These are phyloP conservation scores for Polypterus senegalus DNA, from an alignment of 2,113 vertebrate genomes.

Conservation along the genomic window DNA sequence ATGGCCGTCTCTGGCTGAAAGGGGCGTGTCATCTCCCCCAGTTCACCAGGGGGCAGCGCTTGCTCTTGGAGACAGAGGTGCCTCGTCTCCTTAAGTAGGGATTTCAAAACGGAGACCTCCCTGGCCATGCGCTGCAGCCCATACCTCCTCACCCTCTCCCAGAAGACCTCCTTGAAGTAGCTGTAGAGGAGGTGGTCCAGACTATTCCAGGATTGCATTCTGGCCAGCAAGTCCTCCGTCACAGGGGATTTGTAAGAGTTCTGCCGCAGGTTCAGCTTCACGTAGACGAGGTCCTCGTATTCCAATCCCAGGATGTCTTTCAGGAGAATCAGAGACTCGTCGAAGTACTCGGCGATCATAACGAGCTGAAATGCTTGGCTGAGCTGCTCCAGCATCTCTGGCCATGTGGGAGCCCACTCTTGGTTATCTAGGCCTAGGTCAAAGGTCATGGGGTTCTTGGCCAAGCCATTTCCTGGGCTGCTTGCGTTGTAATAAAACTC, in stretches of 20 bases:
- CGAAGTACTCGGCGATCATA: constrained; percentile 31
- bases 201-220: constrained; percentile 23
- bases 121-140: constrained; percentile 21
- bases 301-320: constrained; percentile 22
- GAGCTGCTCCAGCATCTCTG: constrained; percentile 17
- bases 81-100: constrained; percentile 7
- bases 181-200: constrained; percentile 26
- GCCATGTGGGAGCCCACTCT: constrained; percentile 16
- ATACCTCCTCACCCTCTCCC: constrained; percentile 20
- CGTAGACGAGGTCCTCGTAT: constrained; percentile 23
- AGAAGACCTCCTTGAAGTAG: constrained; percentile 29
- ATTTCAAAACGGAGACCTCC: constrained; percentile 18
- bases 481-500: constrained; percentile 20
- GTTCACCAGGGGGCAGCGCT: constrained; percentile 16
- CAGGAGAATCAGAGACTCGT: constrained; percentile 31
- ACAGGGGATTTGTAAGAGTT: neutral
- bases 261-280: constrained; percentile 22
- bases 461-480: constrained; percentile 14
- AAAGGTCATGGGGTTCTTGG: constrained; percentile 33
- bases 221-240: neutral
- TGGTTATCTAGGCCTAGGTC: constrained; percentile 24
- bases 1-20: constrained; percentile 20
- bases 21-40: constrained; percentile 20
- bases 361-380: constrained; percentile 29
- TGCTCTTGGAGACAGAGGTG: constrained; percentile 19